Evolutionary conservation across 2,797 vertebrate species (phyloP).

Genomic region (Pangasius macronema): DNA sequence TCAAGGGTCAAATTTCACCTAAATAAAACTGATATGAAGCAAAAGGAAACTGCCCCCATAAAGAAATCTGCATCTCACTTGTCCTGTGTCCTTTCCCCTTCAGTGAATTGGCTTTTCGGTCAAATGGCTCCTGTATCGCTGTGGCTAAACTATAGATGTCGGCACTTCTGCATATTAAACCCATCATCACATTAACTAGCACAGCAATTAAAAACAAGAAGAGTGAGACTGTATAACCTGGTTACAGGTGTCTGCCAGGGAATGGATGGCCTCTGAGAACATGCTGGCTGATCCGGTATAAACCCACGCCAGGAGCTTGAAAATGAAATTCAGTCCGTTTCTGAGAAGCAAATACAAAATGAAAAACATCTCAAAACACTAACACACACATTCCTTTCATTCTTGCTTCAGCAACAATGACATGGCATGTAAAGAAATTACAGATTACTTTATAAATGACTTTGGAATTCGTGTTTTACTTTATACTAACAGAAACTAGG

Average conservation of each 20-base stretch:
- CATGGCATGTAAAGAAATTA: background rate
- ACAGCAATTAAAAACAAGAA: background rate
- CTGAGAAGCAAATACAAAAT: slow-evolving; percentile 70
- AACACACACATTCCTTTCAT: background rate
- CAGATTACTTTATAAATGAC: background rate
- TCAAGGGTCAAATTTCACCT: background rate
- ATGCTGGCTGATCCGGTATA: slow-evolving; percentile 98
- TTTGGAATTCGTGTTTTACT: background rate
- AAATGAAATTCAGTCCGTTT: slow-evolving; percentile 98
- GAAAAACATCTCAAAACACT: background rate
- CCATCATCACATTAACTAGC: background rate
- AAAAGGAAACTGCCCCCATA: background rate
- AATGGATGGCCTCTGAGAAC: slow-evolving; percentile 99
- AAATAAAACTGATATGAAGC: background rate
- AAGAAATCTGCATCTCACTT: background rate
- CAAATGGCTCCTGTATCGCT: background rate
- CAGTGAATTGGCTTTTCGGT: background rate
- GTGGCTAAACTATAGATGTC: background rate
- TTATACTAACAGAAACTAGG: background rate
- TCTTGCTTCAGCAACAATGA: background rate
- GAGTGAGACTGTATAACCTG: slow-evolving; percentile 73
- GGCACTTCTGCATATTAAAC: background rate
- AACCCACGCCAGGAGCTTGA: slow-evolving; percentile 98
- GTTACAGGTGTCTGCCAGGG: slow-evolving; percentile 96
- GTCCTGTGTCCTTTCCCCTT: background rate